These are phyloP conservation scores for Laothoe populi DNA, from an alignment of 2,888 invertebrate species.

Conservation along the genomic window DNA sequence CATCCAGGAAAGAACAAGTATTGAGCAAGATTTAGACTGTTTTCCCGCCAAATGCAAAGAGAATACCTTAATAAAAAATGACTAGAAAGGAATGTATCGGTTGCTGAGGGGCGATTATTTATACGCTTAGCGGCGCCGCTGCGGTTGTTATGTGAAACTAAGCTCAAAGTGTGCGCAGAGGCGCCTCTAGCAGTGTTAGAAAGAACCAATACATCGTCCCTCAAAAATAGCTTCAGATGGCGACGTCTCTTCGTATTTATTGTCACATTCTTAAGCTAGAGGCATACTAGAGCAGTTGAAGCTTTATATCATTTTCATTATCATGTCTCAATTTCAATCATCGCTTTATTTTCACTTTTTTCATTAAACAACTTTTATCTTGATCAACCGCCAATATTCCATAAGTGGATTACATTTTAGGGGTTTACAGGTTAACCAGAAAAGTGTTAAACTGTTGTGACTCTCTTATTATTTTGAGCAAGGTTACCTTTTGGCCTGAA, in stretches of 20 bases:
- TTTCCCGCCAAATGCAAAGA: constrained; percentile 58
- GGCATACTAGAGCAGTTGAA: constrained; percentile 48
- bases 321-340: constrained; percentile 5
- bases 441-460: constrained; percentile 28
- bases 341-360: not conserved
- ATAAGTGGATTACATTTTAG: constrained; percentile 4
- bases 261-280: constrained; percentile 78
- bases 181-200: constrained; percentile 7
- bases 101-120: constrained; percentile 39
- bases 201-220: constrained; percentile 23
- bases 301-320: constrained; percentile 38
- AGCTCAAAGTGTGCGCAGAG: constrained; percentile 1
- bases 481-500: constrained; percentile 72
- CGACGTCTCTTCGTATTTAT: constrained; percentile 73
- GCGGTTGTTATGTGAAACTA: not conserved
- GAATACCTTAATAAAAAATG: constrained; percentile 59
- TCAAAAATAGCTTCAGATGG: constrained; percentile 65
- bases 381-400: not conserved
- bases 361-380: not conserved
- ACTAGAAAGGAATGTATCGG: constrained; percentile 81
- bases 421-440: not conserved
- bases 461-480: constrained; percentile 61
- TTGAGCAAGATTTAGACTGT: constrained; percentile 76
- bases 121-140: constrained; percentile 8
- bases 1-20: constrained; percentile 74